Evolutionary conservation across 2,797 vertebrate genomes (phyloP).

Genomic region (Eidolon dupreanum): DNA sequence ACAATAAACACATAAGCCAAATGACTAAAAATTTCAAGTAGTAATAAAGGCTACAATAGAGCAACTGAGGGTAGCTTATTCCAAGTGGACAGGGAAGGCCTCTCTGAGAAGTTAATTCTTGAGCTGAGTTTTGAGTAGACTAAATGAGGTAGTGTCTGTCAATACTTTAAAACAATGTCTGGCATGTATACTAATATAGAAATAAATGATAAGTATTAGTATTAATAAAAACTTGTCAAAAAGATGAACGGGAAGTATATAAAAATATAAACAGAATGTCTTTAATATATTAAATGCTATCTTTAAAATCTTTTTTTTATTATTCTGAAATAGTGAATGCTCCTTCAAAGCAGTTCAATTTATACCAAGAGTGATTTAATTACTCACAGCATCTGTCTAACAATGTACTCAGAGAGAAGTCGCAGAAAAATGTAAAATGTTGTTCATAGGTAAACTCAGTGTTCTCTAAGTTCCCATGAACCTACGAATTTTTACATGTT

Average conservation of each 20-base stretch:
- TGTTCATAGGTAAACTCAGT: neutral
- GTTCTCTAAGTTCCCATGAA: neutral
- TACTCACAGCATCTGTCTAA: neutral
- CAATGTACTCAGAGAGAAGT: neutral
- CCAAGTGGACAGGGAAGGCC: neutral
- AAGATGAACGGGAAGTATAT: neutral
- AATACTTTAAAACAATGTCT: neutral
- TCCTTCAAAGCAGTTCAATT: neutral
- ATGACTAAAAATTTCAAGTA: neutral
- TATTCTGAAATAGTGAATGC: neutral
- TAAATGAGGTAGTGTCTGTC: neutral
- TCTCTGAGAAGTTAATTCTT: neutral
- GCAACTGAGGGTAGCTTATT: neutral
- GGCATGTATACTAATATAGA: neutral
- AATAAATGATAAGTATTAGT: neutral
- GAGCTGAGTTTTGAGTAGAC: neutral
- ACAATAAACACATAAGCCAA: neutral
- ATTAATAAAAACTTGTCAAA: neutral
- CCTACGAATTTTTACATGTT: neutral
- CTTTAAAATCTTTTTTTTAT: neutral
- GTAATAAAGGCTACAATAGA: neutral
- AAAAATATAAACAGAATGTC: neutral
- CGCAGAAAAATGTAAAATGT: neutral
- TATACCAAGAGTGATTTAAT: neutral
- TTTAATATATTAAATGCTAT: conserved; percentile 9